These are phyloP conservation scores for Mesoligia furuncula DNA, from an alignment of 2,888 invertebrate species.

Conservation along the genomic window DNA sequence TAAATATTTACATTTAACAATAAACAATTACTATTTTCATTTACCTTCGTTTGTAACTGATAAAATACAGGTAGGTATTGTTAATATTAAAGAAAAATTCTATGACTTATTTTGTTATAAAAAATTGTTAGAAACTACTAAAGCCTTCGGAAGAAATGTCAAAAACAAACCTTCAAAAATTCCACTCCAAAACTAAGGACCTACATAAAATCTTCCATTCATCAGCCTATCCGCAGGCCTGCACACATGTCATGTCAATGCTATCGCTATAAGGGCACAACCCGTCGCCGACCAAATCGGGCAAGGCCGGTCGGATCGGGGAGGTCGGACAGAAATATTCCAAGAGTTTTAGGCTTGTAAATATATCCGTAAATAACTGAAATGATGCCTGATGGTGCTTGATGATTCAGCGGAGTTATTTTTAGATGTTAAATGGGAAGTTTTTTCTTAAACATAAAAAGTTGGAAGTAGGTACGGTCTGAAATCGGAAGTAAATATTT, in stretches of 20 bases:
- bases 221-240: background rate
- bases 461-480: background rate
- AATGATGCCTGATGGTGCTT: conserved; percentile 18
- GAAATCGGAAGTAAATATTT: background rate
- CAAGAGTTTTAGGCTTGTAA: conserved; percentile 41
- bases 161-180: background rate
- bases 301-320: conserved; percentile 62
- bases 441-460: conserved; percentile 3
- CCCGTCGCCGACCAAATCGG: conserved; percentile 74
- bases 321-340: conserved; percentile 67
- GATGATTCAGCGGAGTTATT: conserved; percentile 44
- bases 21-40: background rate
- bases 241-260: conserved; percentile 44
- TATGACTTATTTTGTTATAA: background rate
- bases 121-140: background rate
- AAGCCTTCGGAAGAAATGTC: background rate
- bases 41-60: background rate
- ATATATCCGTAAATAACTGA: conserved; percentile 52
- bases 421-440: conserved; percentile 7
- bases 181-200: conserved; percentile 23
- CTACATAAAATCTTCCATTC: conserved; percentile 33
- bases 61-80: background rate
- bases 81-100: background rate
- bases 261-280: conserved; percentile 63
- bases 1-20: background rate